Evolutionary conservation across 2,797 vertebrate genomes (phyloP), one percentile per base, ranked within the genome.

Genomic region (Epinephelus coioides): DNA sequence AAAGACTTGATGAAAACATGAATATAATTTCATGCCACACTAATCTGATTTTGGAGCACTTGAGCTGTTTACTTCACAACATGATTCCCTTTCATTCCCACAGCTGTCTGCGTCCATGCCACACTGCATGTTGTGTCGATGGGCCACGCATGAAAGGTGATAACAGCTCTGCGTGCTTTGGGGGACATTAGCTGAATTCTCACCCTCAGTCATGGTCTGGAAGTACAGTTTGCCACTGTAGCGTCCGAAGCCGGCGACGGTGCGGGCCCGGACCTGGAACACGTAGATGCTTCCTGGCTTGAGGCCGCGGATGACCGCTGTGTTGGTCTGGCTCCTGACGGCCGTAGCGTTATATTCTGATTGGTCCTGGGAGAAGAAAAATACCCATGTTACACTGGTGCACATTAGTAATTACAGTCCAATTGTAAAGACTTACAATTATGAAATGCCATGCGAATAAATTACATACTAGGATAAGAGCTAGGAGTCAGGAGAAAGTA

Each of bases 151-250:
- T 84, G 87, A 76, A 76, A 87, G 86, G 83, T 69, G 91, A 85
- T 88, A 83, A 92, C 85, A 84, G 77, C 84, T 30, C 55, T 84
- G 78, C 84, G 83, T 91, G 91, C 88, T 83, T 67, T 60, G 70
- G 67, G 66, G 70, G 84, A 69, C 78, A 54, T 57, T 64, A 86
- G 69, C 54, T 70, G 17, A 85, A 72, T 88, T 83, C 96, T 97
- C 91, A 99, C 98, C 98, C 95, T 99, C 98, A 1, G 98, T 99
- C 98, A 99, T 99, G 92, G 98, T 99, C 95, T 99, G 98, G 95
- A 99, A 99, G 92, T 99, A 99, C 94, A 99, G 98, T 94, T 99
- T 99, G 81, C 98, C 98, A 1, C 98, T 99, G 93, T 97, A 98
- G 81, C 98, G 97, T 89, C 98, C 98, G 0, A 99, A 99, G 4